Percentiles rank a stretch among this genome's conserved stretches.
Evolutionary conservation across 1,140 invertebrate species (phyloP).

Genomic region (Tetragnatha versicolor): DNA sequence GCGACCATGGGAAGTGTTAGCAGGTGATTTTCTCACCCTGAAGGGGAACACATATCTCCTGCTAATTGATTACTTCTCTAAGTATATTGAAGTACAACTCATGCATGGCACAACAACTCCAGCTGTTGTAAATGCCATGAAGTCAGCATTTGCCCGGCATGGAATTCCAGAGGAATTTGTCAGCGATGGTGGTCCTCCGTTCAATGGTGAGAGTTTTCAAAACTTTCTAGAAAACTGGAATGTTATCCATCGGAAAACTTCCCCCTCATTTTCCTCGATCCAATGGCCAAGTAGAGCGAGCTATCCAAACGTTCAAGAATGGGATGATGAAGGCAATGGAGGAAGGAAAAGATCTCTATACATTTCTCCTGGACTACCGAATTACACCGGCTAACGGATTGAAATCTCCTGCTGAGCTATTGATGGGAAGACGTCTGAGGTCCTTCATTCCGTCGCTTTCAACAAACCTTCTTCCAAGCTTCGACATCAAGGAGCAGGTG

Average conservation of each 20-base stretch:
- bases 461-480: neutral
- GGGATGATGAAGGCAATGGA: conserved; percentile 6
- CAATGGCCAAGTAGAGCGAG: conserved; percentile 31
- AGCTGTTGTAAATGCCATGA: conserved; percentile 28
- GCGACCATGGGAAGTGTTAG: conserved; percentile 24
- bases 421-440: conserved; percentile 15
- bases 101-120: conserved; percentile 42
- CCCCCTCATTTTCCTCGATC: conserved; percentile 28
- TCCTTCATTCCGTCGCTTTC: neutral
- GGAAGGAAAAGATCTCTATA: conserved; percentile 1
- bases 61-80: too few relatives aligned
- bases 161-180: conserved; percentile 45
- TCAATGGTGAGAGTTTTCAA: neutral
- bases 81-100: conserved; percentile 49
- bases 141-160: conserved; percentile 7
- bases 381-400: neutral
- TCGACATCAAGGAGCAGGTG: neutral
- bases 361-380: conserved; percentile 19
- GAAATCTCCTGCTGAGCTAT: too few relatives aligned
- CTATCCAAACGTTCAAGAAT: conserved; percentile 30
- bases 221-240: conserved; percentile 11
- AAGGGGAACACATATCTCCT: conserved; percentile 35
- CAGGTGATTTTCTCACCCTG: conserved; percentile 17
- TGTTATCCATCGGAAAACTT: neutral
- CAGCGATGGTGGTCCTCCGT: conserved; percentile 57